Conservation (phyloP, 2,888 invertebrate species). For the Thumatha senex region DNA sequence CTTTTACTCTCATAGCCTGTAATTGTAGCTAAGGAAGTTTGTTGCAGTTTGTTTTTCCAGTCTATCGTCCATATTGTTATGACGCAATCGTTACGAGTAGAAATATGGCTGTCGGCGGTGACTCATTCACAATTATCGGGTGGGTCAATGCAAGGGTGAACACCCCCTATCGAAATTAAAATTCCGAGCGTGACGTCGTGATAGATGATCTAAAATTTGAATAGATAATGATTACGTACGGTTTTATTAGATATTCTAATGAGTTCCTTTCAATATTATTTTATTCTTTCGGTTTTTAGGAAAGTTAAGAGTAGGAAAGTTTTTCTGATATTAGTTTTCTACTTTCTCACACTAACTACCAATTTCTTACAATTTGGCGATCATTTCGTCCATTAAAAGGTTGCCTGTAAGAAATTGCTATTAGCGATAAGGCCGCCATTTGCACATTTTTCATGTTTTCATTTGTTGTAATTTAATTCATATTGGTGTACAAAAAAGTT, state of each 20-base stretch:
- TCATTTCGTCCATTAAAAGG: no score
- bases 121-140: slow-evolving; percentile 62
- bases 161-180: slow-evolving; percentile 63
- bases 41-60: neutral
- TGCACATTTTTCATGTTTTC: no score
- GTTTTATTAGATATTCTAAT: slow-evolving; percentile 38
- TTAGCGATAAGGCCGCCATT: no score
- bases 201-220: slow-evolving; percentile 59
- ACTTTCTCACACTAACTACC: no score
- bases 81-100: slow-evolving; percentile 9
- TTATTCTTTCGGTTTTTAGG: neutral
- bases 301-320: no score
- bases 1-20: no score
- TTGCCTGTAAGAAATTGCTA: no score
- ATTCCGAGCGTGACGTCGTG: slow-evolving; percentile 56
- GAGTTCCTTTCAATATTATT: slow-evolving; percentile 10
- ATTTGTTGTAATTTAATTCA: no score
- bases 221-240: slow-evolving; percentile 43
- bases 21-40: no score
- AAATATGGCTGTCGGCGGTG: slow-evolving; percentile 32
- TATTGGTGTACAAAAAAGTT: no score
- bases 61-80: slow-evolving; percentile 9
- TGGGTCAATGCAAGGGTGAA: slow-evolving; percentile 50
- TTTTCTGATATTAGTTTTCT: no score
- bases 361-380: no score